Evolutionary conservation across 2,797 vertebrate species (phyloP).

Genomic region (Periophthalmus magnuspinnatus): DNA sequence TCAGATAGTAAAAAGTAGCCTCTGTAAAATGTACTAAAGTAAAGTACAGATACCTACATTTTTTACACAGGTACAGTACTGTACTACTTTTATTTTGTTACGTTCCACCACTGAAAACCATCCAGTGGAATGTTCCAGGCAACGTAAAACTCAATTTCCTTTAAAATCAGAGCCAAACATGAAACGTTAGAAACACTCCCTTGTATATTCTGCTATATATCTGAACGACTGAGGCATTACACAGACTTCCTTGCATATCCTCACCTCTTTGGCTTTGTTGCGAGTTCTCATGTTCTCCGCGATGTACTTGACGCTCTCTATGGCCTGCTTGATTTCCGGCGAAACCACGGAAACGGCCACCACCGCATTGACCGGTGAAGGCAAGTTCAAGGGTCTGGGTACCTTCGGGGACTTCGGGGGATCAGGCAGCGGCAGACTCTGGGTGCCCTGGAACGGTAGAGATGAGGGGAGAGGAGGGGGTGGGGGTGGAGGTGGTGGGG

Average conservation of each 20-base stretch:
- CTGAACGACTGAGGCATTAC: no score
- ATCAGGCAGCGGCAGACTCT: slow-evolving; percentile 62
- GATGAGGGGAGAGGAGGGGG: slow-evolving; percentile 24
- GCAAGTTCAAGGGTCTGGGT: slow-evolving; percentile 61
- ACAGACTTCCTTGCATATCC: not conserved
- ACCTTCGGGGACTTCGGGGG: slow-evolving; percentile 60
- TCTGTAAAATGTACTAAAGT: no score
- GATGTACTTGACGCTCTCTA: slow-evolving; percentile 88
- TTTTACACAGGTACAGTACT: no score
- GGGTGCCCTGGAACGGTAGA: slow-evolving; percentile 38
- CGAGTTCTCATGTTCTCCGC: slow-evolving; percentile 90
- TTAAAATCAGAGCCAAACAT: no score
- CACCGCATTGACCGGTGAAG: slow-evolving; percentile 72
- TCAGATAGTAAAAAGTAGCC: no score
- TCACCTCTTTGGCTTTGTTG: slow-evolving; percentile 91
- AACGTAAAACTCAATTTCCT: no score
- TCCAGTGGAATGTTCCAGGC: no score
- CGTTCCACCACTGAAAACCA: no score
- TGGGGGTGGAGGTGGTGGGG: slow-evolving; percentile 22
- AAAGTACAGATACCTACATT: no score
- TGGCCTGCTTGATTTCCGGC: slow-evolving; percentile 85
- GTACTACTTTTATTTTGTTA: no score
- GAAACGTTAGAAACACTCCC: no score
- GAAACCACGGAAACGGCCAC: slow-evolving; percentile 77
- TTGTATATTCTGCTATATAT: no score